Percentiles rank a stretch among this genome's conserved stretches.
Evolutionary conservation across 2,113 vertebrate species (phyloP).

Genomic region (Sphyrna mokarran): DNA sequence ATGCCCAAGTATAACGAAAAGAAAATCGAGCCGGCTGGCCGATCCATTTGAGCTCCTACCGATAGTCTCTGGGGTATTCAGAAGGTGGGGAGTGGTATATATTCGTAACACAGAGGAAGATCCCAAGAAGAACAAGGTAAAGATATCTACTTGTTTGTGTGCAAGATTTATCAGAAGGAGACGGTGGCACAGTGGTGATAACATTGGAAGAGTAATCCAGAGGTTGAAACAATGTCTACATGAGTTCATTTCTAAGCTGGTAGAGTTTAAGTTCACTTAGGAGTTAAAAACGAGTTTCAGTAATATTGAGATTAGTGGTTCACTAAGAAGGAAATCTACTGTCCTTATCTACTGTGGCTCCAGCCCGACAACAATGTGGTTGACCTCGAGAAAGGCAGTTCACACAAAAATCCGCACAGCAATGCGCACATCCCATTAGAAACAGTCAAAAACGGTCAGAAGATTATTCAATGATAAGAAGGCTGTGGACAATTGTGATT

Average conservation of each 20-base stretch:
- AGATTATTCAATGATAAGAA: not conserved
- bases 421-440: not conserved
- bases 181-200: too few species aligned
- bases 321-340: too few species aligned
- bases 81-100: not conserved
- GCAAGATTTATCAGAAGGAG: not conserved
- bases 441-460: not conserved
- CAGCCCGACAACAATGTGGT: too few species aligned
- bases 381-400: too few species aligned
- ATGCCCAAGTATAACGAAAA: not conserved
- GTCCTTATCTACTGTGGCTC: too few species aligned
- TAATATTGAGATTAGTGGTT: too few species aligned
- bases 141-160: not conserved
- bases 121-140: not conserved
- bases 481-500: not conserved
- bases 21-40: not conserved
- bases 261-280: too few species aligned
- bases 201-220: too few species aligned
- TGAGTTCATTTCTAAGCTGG: too few species aligned
- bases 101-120: not conserved
- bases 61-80: not conserved
- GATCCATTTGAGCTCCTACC: not conserved
- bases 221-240: too few species aligned
- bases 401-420: too few species aligned
- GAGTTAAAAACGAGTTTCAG: too few species aligned